A percentile compares a stretch with the other conserved stretches of the same genome.
Conservation (phyloP, 2,113 vertebrate species). For the Rana temporaria region DNA sequence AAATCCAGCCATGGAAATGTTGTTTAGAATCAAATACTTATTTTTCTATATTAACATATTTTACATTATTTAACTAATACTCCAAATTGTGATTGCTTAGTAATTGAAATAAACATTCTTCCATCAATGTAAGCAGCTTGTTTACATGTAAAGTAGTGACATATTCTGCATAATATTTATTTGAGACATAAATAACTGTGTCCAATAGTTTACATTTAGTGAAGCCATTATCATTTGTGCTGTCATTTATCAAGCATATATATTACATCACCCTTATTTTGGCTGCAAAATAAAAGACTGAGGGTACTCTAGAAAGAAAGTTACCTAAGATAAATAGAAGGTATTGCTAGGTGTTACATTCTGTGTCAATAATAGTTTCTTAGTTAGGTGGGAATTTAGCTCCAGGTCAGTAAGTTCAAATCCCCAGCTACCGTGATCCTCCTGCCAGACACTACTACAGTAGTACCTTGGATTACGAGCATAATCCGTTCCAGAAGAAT, state of each 20-base stretch:
- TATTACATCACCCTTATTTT: no score
- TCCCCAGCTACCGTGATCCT: no score
- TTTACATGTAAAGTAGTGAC: slow-evolving; percentile 23
- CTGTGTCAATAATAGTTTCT: no score
- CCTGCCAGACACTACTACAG: no score
- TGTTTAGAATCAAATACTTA: not conserved
- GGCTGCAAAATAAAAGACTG: no score
- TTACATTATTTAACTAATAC: not conserved
- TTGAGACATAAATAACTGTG: slow-evolving; percentile 7
- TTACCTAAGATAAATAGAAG: no score
- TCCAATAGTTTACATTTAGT: slow-evolving; percentile 10
- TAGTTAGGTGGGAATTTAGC: no score
- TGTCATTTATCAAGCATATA: not conserved
- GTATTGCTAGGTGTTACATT: no score
- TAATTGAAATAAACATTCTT: slow-evolving; percentile 22
- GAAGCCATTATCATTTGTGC: not conserved
- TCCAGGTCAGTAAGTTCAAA: no score
- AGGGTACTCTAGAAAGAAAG: no score
- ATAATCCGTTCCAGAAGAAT: no score
- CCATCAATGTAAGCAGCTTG: slow-evolving; percentile 16
- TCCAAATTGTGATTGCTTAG: not conserved
- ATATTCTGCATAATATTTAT: slow-evolving; percentile 24
- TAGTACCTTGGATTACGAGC: no score
- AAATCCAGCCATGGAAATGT: not conserved
- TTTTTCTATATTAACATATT: slow-evolving; percentile 29